These are phyloP conservation scores for Tachuris rubrigastra DNA, from an alignment of 2,113 vertebrate genomes.

Conservation along the genomic window DNA sequence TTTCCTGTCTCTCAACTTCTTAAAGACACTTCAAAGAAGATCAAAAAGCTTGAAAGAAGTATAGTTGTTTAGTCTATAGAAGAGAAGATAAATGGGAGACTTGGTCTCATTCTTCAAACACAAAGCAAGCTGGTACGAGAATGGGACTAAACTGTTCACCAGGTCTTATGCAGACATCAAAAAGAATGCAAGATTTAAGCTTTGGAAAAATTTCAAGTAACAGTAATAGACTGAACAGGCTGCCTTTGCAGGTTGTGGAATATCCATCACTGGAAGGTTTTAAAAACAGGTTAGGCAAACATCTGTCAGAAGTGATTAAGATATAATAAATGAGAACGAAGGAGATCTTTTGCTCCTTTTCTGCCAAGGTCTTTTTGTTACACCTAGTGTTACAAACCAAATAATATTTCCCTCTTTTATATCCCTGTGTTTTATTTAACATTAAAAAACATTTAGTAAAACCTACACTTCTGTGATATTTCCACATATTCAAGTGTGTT, in stretches of 20 bases:
- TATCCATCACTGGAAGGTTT: slow-evolving; percentile 1
- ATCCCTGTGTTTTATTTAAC: neutral
- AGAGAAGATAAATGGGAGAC: slow-evolving; percentile 2
- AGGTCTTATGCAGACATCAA: slow-evolving; percentile 17
- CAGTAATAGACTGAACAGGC: slow-evolving; percentile 4
- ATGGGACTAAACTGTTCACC: slow-evolving; percentile 11
- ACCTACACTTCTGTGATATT: neutral
- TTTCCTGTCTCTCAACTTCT: neutral
- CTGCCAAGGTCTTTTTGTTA: neutral
- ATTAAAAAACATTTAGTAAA: neutral
- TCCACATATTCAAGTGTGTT: neutral
- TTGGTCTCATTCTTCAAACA: neutral
- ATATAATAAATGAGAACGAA: neutral
- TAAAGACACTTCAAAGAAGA: slow-evolving; percentile 44
- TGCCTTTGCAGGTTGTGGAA: neutral
- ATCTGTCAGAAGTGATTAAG: neutral
- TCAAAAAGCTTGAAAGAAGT: slow-evolving; percentile 26
- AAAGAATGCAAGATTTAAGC: neutral
- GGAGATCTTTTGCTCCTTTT: neutral
- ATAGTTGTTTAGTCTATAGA: slow-evolving; percentile 33
- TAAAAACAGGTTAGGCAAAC: slow-evolving; percentile 10
- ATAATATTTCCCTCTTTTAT: neutral
- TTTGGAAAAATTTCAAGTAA: slow-evolving; percentile 42
- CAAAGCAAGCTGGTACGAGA: neutral
- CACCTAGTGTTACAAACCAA: neutral